Conservation (phyloP, 1,140 invertebrate species). For the Nasonia giraulti region DNA sequence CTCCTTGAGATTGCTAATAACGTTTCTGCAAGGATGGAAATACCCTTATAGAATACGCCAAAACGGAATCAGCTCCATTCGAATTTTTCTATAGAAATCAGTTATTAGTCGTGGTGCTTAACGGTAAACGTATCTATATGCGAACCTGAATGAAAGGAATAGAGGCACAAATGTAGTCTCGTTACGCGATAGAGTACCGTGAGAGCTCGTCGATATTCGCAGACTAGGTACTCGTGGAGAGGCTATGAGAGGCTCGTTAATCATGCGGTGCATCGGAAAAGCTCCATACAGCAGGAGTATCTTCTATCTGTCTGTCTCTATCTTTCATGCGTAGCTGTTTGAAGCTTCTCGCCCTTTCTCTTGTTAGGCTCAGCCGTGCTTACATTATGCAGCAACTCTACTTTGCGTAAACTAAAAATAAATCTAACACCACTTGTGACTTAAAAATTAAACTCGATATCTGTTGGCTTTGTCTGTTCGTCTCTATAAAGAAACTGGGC, state of each 20-base stretch:
- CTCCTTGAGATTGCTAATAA: too few species aligned
- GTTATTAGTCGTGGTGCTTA: too few species aligned
- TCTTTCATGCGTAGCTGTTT: neutral
- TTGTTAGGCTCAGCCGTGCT: neutral
- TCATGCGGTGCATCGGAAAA: constrained; percentile 8
- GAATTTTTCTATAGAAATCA: neutral
- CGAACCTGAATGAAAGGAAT: neutral
- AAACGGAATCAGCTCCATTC: neutral
- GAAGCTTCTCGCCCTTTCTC: too few species aligned
- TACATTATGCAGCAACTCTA: neutral
- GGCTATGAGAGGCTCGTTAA: constrained; percentile 18
- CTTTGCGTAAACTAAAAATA: neutral
- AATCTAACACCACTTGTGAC: neutral
- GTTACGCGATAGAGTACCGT: neutral
- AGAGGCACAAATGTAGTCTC: neutral
- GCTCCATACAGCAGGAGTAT: neutral
- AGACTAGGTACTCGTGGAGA: neutral
- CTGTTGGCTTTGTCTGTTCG: neutral
- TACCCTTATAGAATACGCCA: too few species aligned
- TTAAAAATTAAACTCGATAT: neutral
- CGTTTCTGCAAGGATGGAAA: too few species aligned
- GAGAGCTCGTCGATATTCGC: constrained; percentile 26
- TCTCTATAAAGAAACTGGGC: neutral
- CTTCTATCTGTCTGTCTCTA: neutral
- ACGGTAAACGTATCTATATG: too few species aligned